These are phyloP conservation scores for Chrysolina oricalcia DNA, from an alignment of 2,888 invertebrate genomes.

Conservation along the genomic window DNA sequence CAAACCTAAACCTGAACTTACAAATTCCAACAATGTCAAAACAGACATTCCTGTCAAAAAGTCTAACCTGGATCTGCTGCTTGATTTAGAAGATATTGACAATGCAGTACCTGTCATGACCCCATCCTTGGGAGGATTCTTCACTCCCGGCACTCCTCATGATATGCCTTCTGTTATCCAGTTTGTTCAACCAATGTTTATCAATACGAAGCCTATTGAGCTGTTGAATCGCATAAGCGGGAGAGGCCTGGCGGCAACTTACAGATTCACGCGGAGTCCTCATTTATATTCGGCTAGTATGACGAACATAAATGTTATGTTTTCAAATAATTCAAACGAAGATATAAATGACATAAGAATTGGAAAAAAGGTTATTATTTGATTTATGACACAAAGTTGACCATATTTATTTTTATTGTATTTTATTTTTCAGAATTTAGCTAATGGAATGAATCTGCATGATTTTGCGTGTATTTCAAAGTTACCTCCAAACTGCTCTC, in stretches of 20 bases:
- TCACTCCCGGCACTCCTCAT: constrained; percentile 76
- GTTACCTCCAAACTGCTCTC: constrained; percentile 78
- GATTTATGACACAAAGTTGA: neutral
- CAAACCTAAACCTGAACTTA: constrained; percentile 34
- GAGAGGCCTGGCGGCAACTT: constrained; percentile 78
- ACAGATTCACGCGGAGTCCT: constrained; percentile 84
- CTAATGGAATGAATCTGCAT: constrained; percentile 82
- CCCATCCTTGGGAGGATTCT: constrained; percentile 86
- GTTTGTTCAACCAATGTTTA: constrained; percentile 76
- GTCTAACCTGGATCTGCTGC: constrained; percentile 85
- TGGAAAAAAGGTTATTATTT: constrained; percentile 79
- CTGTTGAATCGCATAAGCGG: constrained; percentile 83
- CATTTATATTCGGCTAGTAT: constrained; percentile 88
- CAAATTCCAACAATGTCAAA: constrained; percentile 42
- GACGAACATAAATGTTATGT: constrained; percentile 86
- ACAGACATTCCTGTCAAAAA: constrained; percentile 62
- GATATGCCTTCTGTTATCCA: constrained; percentile 71
- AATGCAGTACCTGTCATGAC: constrained; percentile 85
- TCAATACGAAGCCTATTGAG: constrained; percentile 77
- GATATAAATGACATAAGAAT: constrained; percentile 81
- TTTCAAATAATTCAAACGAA: constrained; percentile 82
- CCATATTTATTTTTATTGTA: constrained; percentile 28
- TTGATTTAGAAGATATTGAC: constrained; percentile 85
- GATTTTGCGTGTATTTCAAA: constrained; percentile 82
- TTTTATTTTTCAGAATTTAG: constrained; percentile 74